phyloP scores from a whole-genome alignment of 2,113 vertebrate genomes.

The Ornithorhynchus anatinus region DNA sequence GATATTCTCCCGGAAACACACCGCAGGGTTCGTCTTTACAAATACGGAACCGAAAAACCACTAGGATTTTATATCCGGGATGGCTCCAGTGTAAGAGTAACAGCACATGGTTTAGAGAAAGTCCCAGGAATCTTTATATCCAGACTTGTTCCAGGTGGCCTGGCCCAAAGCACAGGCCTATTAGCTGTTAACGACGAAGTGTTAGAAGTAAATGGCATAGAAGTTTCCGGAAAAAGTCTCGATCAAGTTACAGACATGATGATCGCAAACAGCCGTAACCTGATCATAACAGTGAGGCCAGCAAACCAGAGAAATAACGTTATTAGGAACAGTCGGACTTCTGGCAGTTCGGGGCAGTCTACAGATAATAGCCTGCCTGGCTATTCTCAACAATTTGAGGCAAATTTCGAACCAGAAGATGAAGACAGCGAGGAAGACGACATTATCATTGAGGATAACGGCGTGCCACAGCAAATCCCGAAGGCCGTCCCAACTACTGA shows the following conservation, averaged over 20 bases:
- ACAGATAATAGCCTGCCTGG: constrained; percentile 88
- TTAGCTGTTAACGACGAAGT: constrained; percentile 97
- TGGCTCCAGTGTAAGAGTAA: constrained; percentile 93
- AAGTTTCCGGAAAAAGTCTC: constrained; percentile 93
- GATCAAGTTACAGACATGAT: constrained; percentile 99
- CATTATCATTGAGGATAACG: constrained; percentile 85
- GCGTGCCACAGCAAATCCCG: constrained; percentile 74
- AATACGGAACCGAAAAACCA: constrained; percentile 93
- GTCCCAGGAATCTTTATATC: constrained; percentile 92
- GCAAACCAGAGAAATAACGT: constrained; percentile 97
- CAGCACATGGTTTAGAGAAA: constrained; percentile 91
- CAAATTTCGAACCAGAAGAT: constrained; percentile 81
- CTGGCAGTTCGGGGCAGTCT: constrained; percentile 91
- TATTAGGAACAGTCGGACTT: constrained; percentile 84
- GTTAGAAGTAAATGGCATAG: constrained; percentile 95
- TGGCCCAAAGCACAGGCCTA: constrained; percentile 94
- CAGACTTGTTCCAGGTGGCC: constrained; percentile 90
- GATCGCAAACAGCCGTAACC: constrained; percentile 98
- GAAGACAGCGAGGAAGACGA: constrained; percentile 92
- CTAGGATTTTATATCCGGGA: constrained; percentile 97
- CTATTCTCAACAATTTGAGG: constrained; percentile 70
- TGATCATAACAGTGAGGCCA: constrained; percentile 95
- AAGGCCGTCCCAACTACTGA: constrained; percentile 58
- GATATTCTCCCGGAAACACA: constrained; percentile 96
- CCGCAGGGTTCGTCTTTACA: constrained; percentile 92